phyloP scores from a whole-genome alignment of 2,888 invertebrate species.

The Pollenia amentaria region DNA sequence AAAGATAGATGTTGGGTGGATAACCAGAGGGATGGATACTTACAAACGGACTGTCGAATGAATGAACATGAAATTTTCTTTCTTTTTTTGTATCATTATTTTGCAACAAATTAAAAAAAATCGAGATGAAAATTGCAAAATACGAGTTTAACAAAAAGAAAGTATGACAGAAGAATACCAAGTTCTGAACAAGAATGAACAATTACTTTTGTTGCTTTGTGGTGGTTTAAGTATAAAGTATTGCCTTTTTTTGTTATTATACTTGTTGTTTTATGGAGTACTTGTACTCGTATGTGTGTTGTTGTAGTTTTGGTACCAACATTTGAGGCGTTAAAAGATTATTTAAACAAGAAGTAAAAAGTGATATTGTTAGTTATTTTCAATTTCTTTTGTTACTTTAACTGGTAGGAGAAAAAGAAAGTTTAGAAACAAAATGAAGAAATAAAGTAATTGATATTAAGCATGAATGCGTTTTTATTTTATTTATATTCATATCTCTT shows the following conservation, averaged over 20 bases:
- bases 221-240: conserved; percentile 60
- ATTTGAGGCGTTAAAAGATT: conserved; percentile 64
- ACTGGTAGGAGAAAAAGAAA: conserved; percentile 11
- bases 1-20: conserved; percentile 5
- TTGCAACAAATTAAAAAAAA: conserved; percentile 68
- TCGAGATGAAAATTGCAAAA: conserved; percentile 53
- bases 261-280: neutral
- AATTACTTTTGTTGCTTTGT: conserved; percentile 61
- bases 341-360: conserved; percentile 51
- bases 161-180: conserved; percentile 36
- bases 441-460: conserved; percentile 70
- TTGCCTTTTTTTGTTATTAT: conserved; percentile 24
- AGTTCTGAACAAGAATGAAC: conserved; percentile 59
- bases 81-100: conserved; percentile 66
- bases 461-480: conserved; percentile 63
- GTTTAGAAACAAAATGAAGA: conserved; percentile 43
- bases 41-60: conserved; percentile 54
- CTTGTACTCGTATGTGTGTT: neutral
- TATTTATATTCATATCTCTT: conserved; percentile 17
- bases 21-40: neutral
- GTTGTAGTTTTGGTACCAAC: conserved; percentile 19
- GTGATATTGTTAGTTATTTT: conserved; percentile 61
- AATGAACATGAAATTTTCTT: conserved; percentile 53
- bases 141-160: conserved; percentile 46
- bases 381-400: conserved; percentile 45